A percentile compares a stretch with the other conserved stretches of the same genome.
phyloP scores from a whole-genome alignment of 1,140 invertebrate species.

The Eufriesea mexicana region DNA sequence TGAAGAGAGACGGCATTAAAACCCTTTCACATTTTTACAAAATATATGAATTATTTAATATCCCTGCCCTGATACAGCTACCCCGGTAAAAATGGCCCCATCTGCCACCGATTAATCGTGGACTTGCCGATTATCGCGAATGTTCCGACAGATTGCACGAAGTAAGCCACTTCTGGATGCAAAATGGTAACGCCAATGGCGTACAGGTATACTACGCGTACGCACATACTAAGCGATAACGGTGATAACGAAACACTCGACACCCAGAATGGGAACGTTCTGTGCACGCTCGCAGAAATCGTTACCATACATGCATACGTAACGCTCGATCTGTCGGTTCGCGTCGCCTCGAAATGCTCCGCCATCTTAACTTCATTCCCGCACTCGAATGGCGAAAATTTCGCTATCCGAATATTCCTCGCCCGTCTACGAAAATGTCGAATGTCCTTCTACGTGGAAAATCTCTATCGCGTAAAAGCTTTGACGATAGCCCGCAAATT shows the following conservation, averaged over 20 bases:
- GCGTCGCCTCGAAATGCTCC: not conserved
- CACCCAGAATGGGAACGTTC: slow-evolving; percentile 50
- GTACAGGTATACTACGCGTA: not conserved
- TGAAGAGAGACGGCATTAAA: no score
- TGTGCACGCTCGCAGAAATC: slow-evolving; percentile 36
- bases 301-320: slow-evolving; percentile 44
- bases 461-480: not conserved
- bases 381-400: not conserved
- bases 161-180: not conserved
- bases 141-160: no score
- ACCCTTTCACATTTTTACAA: no score
- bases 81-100: no score
- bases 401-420: no score
- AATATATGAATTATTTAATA: no score
- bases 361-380: not conserved
- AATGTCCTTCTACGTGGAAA: not conserved
- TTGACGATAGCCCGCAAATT: not conserved
- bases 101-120: no score
- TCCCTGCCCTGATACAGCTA: no score
- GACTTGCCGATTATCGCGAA: no score
- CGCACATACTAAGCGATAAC: slow-evolving; percentile 50
- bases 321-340: not conserved
- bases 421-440: no score
- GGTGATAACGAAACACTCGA: slow-evolving; percentile 63
- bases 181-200: slow-evolving; percentile 2